Conservation (phyloP, 1,140 invertebrate genomes). For the Procambarus virginalis region DNA sequence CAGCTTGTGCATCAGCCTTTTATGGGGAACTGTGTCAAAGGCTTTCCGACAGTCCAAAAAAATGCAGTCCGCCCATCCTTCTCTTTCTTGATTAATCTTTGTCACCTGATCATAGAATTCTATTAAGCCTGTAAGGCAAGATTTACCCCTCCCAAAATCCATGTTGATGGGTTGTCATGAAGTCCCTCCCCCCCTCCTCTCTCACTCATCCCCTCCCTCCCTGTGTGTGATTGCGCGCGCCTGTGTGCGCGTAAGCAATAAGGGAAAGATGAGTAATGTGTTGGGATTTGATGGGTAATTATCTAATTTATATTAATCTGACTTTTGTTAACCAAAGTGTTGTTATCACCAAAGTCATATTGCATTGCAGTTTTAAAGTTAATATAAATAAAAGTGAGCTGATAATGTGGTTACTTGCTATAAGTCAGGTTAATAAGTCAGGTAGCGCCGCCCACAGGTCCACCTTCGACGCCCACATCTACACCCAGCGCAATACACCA, state of each 20-base stretch:
- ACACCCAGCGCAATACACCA: constrained; percentile 47
- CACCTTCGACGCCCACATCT: constrained; percentile 33
- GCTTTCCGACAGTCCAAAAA: no score
- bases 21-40: no score
- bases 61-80: no score
- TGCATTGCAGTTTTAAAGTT: constrained; percentile 35
- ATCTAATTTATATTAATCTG: constrained; percentile 28
- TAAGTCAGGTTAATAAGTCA: constrained; percentile 24
- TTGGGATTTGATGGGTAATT: constrained; percentile 10
- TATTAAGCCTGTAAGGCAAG: no score
- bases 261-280: constrained; percentile 28
- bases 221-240: no score
- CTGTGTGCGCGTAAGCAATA: background rate
- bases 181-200: no score
- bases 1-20: no score
- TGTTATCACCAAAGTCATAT: constrained; percentile 55
- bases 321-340: constrained; percentile 46
- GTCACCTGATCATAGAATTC: no score
- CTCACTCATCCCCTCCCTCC: no score
- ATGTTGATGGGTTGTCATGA: no score
- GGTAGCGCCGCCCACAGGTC: constrained; percentile 11
- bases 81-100: no score
- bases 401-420: constrained; percentile 30
- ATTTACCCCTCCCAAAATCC: no score
- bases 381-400: background rate